Percentiles rank a stretch among this genome's conserved stretches.
Conservation (phyloP, 2,888 invertebrate species). For the Troilus luridus region DNA sequence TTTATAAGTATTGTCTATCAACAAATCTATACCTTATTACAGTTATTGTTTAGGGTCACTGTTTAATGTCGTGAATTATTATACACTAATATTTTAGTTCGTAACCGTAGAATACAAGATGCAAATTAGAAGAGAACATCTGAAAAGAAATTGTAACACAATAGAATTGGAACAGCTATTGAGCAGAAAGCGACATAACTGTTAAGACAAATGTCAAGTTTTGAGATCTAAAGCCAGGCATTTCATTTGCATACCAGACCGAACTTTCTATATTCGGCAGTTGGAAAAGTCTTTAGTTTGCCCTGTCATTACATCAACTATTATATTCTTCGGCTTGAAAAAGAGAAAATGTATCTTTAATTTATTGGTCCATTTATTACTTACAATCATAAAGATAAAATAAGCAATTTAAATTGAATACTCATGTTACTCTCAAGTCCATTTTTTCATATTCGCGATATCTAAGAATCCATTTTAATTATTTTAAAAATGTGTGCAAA, state of each 20-base stretch:
- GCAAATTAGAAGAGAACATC: not conserved
- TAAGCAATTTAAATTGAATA: too few species aligned
- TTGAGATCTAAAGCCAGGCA: conserved; percentile 14
- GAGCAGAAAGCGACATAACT: conserved; percentile 29
- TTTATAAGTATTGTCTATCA: too few species aligned
- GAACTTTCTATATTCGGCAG: not conserved
- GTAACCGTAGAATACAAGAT: not conserved
- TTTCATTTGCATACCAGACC: conserved; percentile 9
- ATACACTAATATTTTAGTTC: not conserved
- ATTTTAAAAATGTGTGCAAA: too few species aligned
- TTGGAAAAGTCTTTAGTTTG: conserved; percentile 1
- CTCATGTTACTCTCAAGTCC: too few species aligned
- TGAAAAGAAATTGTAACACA: not conserved
- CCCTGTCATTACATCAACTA: not conserved
- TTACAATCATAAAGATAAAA: too few species aligned
- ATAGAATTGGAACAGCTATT: not conserved
- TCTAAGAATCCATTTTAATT: too few species aligned
- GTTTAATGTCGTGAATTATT: too few species aligned
- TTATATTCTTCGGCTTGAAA: not conserved
- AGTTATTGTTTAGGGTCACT: too few species aligned
- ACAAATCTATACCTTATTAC: too few species aligned
- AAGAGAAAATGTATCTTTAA: not conserved
- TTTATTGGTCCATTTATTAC: too few species aligned
- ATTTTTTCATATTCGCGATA: too few species aligned
- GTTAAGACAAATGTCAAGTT: conserved; percentile 18